A percentile compares a stretch with the other conserved stretches of the same genome.
Conservation (phyloP, 2,888 invertebrate genomes). For the Agonopterix arenella region DNA sequence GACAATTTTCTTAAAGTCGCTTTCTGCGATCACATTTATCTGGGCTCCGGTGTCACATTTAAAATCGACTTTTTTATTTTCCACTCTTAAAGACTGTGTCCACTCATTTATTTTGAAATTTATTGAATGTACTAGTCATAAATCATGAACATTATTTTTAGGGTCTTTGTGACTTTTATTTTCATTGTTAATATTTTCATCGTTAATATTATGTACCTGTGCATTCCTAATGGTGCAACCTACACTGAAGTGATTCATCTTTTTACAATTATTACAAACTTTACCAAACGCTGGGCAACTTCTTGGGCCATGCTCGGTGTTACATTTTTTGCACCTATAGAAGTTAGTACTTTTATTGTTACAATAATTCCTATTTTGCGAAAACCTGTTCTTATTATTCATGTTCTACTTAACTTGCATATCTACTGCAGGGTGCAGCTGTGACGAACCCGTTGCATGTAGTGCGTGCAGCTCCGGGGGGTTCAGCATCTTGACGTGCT, state of each 20-base stretch:
- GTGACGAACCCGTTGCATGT: too few relatives aligned
- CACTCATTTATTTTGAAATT: not conserved
- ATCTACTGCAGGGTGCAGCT: too few relatives aligned
- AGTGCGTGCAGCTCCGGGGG: too few relatives aligned
- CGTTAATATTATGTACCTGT: not conserved
- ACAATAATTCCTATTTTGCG: too few relatives aligned
- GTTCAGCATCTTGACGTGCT: too few relatives aligned
- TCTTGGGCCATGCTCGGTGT: not conserved
- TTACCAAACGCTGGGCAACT: not conserved
- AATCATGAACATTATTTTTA: not conserved
- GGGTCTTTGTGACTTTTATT: not conserved
- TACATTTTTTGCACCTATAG: not conserved
- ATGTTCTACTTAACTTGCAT: not conserved
- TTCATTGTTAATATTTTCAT: not conserved
- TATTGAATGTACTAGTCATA: conserved; percentile 6
- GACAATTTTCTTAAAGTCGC: conserved; percentile 6
- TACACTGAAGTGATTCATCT: not conserved
- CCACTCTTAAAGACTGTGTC: not conserved
- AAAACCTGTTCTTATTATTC: too few relatives aligned
- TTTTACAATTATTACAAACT: not conserved
- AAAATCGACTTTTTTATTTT: not conserved
- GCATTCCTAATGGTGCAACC: not conserved
- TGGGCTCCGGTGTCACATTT: not conserved
- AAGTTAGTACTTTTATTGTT: too few relatives aligned
- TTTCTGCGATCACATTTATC: conserved; percentile 1